Evolutionary conservation across 2,888 invertebrate genomes (phyloP).

Genomic region (Leucophora obtusa): DNA sequence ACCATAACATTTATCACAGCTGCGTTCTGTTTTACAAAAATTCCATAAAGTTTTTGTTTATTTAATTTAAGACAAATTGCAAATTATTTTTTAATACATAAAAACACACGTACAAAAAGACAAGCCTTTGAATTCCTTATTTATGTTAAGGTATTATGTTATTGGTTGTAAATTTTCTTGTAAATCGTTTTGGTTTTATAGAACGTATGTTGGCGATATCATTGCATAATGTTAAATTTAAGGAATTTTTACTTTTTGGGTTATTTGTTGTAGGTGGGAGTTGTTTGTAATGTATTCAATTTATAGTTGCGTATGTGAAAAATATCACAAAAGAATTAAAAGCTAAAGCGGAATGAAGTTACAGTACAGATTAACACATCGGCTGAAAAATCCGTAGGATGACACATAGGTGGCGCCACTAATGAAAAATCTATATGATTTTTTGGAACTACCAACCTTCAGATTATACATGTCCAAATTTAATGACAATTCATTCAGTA

Average conservation of each 20-base stretch:
- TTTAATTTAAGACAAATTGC: conserved; percentile 44
- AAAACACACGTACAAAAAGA: conserved; percentile 3
- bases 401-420: too few species aligned
- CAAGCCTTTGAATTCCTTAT: conserved; percentile 60
- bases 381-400: too few species aligned
- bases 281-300: neutral
- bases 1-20: conserved; percentile 50
- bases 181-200: conserved; percentile 37
- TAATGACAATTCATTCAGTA: too few species aligned
- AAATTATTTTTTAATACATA: conserved; percentile 26
- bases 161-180: conserved; percentile 54
- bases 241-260: conserved; percentile 33
- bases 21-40: conserved; percentile 35
- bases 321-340: too few species aligned
- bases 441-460: too few species aligned
- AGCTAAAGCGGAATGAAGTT: too few species aligned
- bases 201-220: conserved; percentile 47
- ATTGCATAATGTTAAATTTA: conserved; percentile 48
- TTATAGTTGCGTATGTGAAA: too few species aligned
- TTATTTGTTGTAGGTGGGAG: conserved; percentile 47
- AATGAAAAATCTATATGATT: too few species aligned
- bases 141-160: conserved; percentile 45
- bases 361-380: too few species aligned
- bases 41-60: conserved; percentile 32
- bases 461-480: too few species aligned